Conservation (phyloP, 2,888 invertebrate species). For the Epistrophella euchroma region DNA sequence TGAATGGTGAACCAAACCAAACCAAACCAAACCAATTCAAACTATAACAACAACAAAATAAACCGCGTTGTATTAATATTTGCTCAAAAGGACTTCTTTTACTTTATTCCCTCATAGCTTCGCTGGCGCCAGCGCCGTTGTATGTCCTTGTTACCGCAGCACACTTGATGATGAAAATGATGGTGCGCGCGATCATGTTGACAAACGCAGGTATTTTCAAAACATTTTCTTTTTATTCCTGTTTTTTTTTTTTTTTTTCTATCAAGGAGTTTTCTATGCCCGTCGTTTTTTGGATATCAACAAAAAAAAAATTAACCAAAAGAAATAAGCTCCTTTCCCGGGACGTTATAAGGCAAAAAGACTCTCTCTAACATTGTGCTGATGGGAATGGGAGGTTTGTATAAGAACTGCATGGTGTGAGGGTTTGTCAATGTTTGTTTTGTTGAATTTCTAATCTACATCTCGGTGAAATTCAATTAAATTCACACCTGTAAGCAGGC, state of each 20-base stretch:
- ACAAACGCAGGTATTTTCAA: conserved; percentile 72
- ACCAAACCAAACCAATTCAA: conserved; percentile 8
- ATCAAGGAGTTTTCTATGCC: conserved; percentile 37
- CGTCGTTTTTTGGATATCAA: conserved; percentile 9
- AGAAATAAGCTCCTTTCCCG: conserved; percentile 60
- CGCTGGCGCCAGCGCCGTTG: too few species aligned
- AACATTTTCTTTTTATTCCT: conserved; percentile 26
- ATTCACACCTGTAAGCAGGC: conserved; percentile 73
- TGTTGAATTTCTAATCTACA: conserved; percentile 71
- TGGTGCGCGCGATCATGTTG: conserved; percentile 64
- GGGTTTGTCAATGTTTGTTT: conserved; percentile 65
- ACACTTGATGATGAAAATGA: conserved; percentile 37
- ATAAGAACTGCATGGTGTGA: neutral
- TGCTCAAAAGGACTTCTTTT: conserved; percentile 67
- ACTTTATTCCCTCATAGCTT: neutral
- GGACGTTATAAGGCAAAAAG: conserved; percentile 8
- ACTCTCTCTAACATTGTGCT: neutral
- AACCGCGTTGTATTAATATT: conserved; percentile 57
- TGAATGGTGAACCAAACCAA: neutral
- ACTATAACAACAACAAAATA: conserved; percentile 12
- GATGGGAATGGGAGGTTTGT: neutral
- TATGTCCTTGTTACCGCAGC: conserved; percentile 22
- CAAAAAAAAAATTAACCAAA: conserved; percentile 15
- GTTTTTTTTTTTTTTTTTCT: conserved; percentile 34
- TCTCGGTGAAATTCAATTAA: conserved; percentile 71